phyloP scores from a whole-genome alignment of 2,888 invertebrate species.

The Timandra comae region DNA sequence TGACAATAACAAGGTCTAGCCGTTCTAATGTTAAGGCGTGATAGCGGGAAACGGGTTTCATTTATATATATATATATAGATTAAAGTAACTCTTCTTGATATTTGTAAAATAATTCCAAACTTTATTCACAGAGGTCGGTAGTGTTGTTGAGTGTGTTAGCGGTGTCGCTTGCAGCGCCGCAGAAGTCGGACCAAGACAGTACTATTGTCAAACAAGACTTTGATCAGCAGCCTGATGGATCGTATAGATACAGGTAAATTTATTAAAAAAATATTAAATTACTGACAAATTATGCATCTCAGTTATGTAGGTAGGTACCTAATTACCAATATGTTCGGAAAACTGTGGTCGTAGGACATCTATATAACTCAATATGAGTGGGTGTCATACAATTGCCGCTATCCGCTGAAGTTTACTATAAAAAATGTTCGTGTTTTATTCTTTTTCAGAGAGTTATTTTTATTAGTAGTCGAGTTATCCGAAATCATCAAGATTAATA shows the following conservation, averaged over 20 bases:
- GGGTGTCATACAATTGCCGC: no score
- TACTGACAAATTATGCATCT: background rate
- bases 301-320: background rate
- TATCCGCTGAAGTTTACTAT: no score
- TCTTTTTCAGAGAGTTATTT: no score
- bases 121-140: conserved; percentile 61
- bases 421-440: no score
- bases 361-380: background rate
- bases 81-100: no score
- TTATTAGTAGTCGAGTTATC: no score
- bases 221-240: conserved; percentile 83
- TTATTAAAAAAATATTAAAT: background rate
- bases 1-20: no score
- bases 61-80: no score
- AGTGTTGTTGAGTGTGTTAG: conserved; percentile 45
- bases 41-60: no score
- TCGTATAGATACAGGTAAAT: conserved; percentile 82
- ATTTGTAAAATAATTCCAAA: no score
- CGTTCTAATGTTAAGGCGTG: no score
- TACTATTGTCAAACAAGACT: conserved; percentile 82
- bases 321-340: conserved; percentile 5
- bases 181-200: conserved; percentile 77
- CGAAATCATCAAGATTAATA: no score
- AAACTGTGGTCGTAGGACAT: background rate
- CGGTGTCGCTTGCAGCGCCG: conserved; percentile 65